Evolutionary conservation across 35 echinoderm and acorn worm genomes (phyloP).

Genomic region (Heliocidaris tuberculata): DNA sequence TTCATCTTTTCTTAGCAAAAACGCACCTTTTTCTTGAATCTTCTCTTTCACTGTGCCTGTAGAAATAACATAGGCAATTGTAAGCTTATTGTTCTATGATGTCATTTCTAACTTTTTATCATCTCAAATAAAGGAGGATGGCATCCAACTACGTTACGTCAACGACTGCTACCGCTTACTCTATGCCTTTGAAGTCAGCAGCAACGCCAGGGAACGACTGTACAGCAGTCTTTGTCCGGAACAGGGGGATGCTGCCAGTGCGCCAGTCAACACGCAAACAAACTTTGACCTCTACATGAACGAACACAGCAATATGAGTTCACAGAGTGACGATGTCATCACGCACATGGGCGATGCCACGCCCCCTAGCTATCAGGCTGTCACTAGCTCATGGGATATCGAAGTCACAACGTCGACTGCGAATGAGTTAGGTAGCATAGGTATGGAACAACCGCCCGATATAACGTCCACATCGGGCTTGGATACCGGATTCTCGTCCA

Average conservation of each 20-base stretch:
- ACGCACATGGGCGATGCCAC: slow-evolving; percentile 44
- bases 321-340: slow-evolving; percentile 41
- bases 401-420: slow-evolving; percentile 13
- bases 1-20: too few species aligned
- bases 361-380: slow-evolving; percentile 42
- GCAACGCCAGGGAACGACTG: slow-evolving; percentile 16
- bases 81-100: neutral
- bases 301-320: slow-evolving; percentile 40
- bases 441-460: slow-evolving; percentile 20
- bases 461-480: slow-evolving; percentile 4
- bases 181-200: slow-evolving; percentile 86
- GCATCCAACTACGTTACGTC: slow-evolving; percentile 79
- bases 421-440: neutral
- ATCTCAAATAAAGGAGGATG: slow-evolving; percentile 74
- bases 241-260: neutral
- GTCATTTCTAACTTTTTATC: neutral
- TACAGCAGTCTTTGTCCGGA: slow-evolving; percentile 35
- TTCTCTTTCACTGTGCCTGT: too few species aligned
- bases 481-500: neutral
- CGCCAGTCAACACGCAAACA: neutral
- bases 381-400: slow-evolving; percentile 52
- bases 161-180: slow-evolving; percentile 85
- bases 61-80: neutral
- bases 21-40: too few species aligned
- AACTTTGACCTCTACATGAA: slow-evolving; percentile 40